Conservation (phyloP, 2,888 invertebrate genomes). For the Cosmia trapezina region DNA sequence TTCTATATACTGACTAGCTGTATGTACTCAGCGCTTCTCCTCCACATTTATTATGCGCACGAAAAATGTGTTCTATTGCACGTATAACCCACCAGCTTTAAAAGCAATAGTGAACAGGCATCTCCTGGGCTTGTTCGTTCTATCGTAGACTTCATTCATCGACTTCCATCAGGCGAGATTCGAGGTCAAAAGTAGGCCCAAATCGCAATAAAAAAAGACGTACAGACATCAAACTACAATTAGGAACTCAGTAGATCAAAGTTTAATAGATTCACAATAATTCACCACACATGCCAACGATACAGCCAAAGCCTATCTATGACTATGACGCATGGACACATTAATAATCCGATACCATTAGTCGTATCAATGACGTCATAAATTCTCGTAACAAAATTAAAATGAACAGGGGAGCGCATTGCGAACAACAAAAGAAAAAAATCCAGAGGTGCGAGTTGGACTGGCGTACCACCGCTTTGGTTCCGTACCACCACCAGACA, state of each 20-base stretch:
- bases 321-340: conserved; percentile 12
- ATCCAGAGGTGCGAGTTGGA: neutral
- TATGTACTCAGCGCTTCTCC: too few relatives aligned
- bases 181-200: too few relatives aligned
- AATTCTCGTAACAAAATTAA: conserved; percentile 32
- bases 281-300: neutral
- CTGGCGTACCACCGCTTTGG: neutral
- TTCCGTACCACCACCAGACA: neutral
- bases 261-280: conserved; percentile 10
- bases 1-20: too few relatives aligned
- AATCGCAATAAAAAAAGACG: too few relatives aligned
- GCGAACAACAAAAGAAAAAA: conserved; percentile 9
- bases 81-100: too few relatives aligned
- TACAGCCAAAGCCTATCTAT: neutral
- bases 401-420: neutral
- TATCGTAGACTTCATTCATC: too few relatives aligned
- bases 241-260: neutral
- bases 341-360: conserved; percentile 43
- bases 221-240: neutral
- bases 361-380: conserved; percentile 31
- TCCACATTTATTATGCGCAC: neutral
- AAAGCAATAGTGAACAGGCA: too few relatives aligned
- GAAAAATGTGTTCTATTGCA: too few relatives aligned
- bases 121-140: too few relatives aligned
- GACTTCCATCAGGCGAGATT: too few relatives aligned